A percentile compares a stretch with the other conserved stretches of the same genome.
Evolutionary conservation across 2,888 invertebrate genomes (phyloP).

Genomic region (Pomacea canaliculata): DNA sequence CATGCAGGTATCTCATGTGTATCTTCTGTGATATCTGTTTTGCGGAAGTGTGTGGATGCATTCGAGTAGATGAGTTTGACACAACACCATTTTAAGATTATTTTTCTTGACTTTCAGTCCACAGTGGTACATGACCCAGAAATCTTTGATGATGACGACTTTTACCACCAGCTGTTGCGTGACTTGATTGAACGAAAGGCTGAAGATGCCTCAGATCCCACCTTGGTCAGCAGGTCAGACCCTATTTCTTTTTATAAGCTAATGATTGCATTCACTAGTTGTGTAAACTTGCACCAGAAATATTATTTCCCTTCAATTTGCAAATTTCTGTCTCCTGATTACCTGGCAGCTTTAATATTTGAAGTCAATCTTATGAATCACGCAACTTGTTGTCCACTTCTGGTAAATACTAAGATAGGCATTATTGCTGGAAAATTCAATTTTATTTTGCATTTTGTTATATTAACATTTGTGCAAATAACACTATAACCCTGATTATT

Average conservation of each 20-base stretch:
- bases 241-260: not conserved
- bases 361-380: no score
- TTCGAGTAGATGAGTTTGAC: no score
- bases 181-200: constrained; percentile 94
- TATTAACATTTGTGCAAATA: no score
- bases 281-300: not conserved
- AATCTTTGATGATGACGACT: constrained; percentile 97
- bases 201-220: constrained; percentile 84
- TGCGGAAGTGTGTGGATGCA: no score
- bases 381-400: no score
- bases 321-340: not conserved
- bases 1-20: not conserved
- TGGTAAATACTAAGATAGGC: no score
- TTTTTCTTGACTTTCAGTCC: constrained; percentile 3
- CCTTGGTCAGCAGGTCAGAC: constrained; percentile 79
- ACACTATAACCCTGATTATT: no score
- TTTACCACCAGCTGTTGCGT: constrained; percentile 92
- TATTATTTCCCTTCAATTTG: not conserved
- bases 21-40: no score
- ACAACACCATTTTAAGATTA: no score
- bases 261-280: not conserved
- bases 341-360: no score
- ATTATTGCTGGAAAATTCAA: no score
- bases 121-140: constrained; percentile 74
- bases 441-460: no score